Evolutionary conservation across 2,797 vertebrate genomes (phyloP).

Genomic region (Trachops cirrhosus): DNA sequence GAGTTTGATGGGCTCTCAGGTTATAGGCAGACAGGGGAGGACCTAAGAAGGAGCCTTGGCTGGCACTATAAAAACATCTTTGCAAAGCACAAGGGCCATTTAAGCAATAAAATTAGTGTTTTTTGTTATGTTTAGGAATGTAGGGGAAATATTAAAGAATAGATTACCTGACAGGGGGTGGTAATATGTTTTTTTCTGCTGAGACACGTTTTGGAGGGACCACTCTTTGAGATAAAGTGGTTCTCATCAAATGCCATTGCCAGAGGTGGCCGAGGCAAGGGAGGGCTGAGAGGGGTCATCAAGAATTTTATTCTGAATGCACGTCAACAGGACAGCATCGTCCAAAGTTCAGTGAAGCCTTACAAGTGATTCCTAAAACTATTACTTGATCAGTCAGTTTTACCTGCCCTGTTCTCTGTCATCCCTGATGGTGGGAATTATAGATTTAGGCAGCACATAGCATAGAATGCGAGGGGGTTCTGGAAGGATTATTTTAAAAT

Average conservation of each 20-base stretch:
- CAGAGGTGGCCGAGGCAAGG: background rate
- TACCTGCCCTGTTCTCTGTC: background rate
- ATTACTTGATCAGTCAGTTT: background rate
- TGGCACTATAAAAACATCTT: background rate
- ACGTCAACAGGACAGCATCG: background rate
- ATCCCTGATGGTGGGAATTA: background rate
- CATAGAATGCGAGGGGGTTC: background rate
- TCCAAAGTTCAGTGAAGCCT: background rate
- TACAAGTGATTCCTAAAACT: constrained; percentile 33
- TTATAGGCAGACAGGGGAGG: background rate
- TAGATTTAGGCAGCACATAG: background rate
- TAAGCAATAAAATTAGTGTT: constrained; percentile 31
- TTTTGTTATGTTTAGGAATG: constrained; percentile 5
- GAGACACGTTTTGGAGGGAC: background rate
- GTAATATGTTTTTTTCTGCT: background rate
- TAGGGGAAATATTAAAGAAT: constrained; percentile 43
- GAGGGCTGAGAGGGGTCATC: background rate
- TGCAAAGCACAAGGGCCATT: background rate
- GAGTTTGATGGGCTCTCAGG: constrained; percentile 12
- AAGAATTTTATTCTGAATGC: constrained; percentile 30
- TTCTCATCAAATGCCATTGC: background rate
- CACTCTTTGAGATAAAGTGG: constrained; percentile 3
- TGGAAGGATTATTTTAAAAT: background rate
- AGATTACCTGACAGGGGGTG: background rate
- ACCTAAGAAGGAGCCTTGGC: background rate